These are phyloP conservation scores for Podarcis lilfordi DNA, from an alignment of 2,797 vertebrate genomes.

Conservation along the genomic window DNA sequence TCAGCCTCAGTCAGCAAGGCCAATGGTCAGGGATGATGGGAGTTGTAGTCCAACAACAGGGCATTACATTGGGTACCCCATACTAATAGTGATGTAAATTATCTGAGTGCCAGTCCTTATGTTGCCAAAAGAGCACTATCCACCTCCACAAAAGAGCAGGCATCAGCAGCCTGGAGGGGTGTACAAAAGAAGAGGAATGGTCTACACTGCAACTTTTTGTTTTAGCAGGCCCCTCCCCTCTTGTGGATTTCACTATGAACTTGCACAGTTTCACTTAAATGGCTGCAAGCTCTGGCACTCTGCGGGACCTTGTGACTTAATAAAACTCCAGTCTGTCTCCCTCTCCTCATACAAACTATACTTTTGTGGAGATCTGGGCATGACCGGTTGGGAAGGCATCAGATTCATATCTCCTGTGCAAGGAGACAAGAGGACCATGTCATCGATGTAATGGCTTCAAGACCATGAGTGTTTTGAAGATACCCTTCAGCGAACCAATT, in stretches of 20 bases:
- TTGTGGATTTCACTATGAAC: not conserved
- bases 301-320: not conserved
- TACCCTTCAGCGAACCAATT: not conserved
- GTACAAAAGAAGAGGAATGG: too few species aligned
- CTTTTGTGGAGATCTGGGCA: not conserved
- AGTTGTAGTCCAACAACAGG: too few species aligned
- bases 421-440: not conserved
- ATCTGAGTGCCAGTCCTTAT: too few species aligned
- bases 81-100: too few species aligned
- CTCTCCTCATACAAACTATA: not conserved
- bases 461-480: constrained; percentile 36
- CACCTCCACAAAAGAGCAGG: too few species aligned
- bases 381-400: constrained; percentile 5
- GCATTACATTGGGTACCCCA: too few species aligned
- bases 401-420: not conserved
- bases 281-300: not conserved
- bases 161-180: too few species aligned
- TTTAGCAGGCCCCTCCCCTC: too few species aligned
- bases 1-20: too few species aligned
- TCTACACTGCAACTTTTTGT: too few species aligned
- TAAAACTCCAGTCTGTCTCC: constrained; percentile 2
- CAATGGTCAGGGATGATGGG: too few species aligned
- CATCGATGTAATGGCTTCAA: constrained; percentile 34
- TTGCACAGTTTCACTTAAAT: not conserved
- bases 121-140: too few species aligned